These are phyloP conservation scores for Platycheirus rosarum DNA, from an alignment of 2,888 invertebrate species.

Conservation along the genomic window DNA sequence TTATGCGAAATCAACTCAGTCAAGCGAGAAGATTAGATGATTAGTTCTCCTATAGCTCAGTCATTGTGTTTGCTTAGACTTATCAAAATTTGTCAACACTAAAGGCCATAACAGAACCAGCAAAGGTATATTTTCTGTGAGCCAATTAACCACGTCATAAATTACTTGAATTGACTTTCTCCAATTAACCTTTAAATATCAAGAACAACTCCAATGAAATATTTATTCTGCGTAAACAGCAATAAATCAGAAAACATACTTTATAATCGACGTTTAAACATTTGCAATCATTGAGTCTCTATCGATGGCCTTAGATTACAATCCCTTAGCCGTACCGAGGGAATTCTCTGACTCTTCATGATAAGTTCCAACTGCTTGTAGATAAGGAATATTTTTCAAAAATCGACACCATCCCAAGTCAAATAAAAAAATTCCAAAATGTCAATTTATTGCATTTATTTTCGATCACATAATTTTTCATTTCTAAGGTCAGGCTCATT, in stretches of 20 bases:
- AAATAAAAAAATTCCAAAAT: not conserved
- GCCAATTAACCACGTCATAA: not conserved
- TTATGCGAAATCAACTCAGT: too few relatives aligned
- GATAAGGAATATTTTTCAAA: not conserved
- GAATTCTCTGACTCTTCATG: not conserved
- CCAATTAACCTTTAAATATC: not conserved
- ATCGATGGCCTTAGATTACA: constrained; percentile 22
- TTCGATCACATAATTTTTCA: not conserved
- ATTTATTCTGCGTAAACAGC: not conserved
- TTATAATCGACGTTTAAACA: constrained; percentile 29
- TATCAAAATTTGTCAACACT: too few relatives aligned
- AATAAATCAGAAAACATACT: constrained; percentile 22
- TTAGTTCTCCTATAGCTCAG: too few relatives aligned
- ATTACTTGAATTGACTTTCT: not conserved
- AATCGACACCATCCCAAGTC: not conserved
- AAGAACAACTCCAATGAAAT: not conserved
- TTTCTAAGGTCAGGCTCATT: not conserved
- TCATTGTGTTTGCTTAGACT: too few relatives aligned
- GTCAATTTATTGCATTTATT: not conserved
- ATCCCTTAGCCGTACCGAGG: not conserved
- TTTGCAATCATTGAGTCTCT: constrained; percentile 27
- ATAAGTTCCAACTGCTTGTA: not conserved
- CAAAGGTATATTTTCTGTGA: not conserved
- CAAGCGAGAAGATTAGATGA: too few relatives aligned
- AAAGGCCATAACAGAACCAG: not conserved